Evolutionary conservation across 2,888 invertebrate species (phyloP).

Genomic region (Pilophorus perplexus): DNA sequence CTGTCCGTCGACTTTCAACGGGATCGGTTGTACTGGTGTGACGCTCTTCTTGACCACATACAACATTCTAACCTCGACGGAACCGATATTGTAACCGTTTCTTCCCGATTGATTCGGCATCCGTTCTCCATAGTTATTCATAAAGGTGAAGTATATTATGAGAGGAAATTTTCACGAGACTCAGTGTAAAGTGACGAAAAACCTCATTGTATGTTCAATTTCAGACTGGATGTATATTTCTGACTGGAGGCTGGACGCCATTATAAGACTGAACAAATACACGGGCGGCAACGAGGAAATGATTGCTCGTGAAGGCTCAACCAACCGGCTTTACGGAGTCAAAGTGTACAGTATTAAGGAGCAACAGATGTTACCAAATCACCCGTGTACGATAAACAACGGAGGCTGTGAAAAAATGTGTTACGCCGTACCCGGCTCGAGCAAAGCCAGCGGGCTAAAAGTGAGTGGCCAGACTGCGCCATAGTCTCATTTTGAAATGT

Average conservation of each 20-base stretch:
- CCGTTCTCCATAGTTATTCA: constrained; percentile 91
- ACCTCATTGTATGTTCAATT: constrained; percentile 32
- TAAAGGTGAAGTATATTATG: constrained; percentile 52
- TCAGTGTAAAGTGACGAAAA: not conserved
- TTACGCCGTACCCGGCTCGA: constrained; percentile 77
- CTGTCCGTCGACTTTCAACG: constrained; percentile 85
- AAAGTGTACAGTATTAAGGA: constrained; percentile 78
- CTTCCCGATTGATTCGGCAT: constrained; percentile 79
- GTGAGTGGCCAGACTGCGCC: constrained; percentile 44
- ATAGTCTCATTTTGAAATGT: not conserved
- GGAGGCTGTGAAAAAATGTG: constrained; percentile 94
- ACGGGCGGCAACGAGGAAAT: constrained; percentile 85
- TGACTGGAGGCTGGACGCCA: constrained; percentile 94
- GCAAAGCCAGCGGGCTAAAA: constrained; percentile 50
- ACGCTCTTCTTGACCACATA: constrained; percentile 91
- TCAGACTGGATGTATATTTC: constrained; percentile 91
- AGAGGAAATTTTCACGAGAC: not conserved
- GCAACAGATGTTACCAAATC: constrained; percentile 65
- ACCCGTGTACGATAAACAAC: constrained; percentile 81
- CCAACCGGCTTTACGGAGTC: constrained; percentile 86
- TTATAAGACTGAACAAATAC: constrained; percentile 82
- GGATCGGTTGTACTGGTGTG: constrained; percentile 94
- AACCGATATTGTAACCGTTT: constrained; percentile 83
- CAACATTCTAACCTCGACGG: constrained; percentile 92
- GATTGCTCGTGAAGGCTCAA: constrained; percentile 82